Percentiles rank a stretch among this genome's conserved stretches.
Evolutionary conservation across 2,113 vertebrate genomes (phyloP).

Genomic region (Tragelaphus strepsiceros): DNA sequence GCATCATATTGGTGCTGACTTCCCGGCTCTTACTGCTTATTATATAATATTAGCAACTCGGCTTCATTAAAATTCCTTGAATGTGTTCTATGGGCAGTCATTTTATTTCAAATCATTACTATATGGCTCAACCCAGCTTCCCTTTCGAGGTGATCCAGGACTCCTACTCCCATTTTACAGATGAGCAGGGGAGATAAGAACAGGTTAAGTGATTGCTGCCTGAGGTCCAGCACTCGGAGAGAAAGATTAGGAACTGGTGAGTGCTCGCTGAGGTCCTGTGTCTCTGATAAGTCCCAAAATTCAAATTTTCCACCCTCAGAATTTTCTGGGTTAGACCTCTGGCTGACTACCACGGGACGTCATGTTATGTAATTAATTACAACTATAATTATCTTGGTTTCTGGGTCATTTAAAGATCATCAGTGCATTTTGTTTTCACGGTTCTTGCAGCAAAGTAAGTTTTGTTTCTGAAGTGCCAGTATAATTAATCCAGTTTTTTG

Average conservation of each 20-base stretch:
- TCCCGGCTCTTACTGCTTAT: neutral
- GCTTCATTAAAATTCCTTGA: neutral
- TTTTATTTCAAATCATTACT: neutral
- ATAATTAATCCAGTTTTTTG: slow-evolving; percentile 58
- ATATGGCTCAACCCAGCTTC: neutral
- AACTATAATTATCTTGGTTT: slow-evolving; percentile 76
- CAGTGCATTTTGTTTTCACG: slow-evolving; percentile 73
- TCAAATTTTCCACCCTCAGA: slow-evolving; percentile 39
- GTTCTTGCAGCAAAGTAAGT: slow-evolving; percentile 58
- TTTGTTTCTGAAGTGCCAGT: slow-evolving; percentile 39
- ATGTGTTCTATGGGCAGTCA: neutral
- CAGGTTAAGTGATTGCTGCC: slow-evolving; percentile 51
- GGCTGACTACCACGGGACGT: slow-evolving; percentile 48
- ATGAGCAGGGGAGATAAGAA: slow-evolving; percentile 1
- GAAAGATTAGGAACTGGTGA: slow-evolving; percentile 9
- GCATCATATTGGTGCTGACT: neutral
- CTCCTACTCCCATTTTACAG: slow-evolving; percentile 51
- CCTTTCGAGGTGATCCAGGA: neutral
- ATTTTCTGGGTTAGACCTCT: slow-evolving; percentile 70
- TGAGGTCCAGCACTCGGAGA: slow-evolving; percentile 13
- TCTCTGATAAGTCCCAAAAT: slow-evolving; percentile 28
- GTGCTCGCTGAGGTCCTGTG: neutral
- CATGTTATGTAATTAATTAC: slow-evolving; percentile 76
- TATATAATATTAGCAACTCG: neutral
- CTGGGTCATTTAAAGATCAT: slow-evolving; percentile 74